Conservation (phyloP, 2,113 vertebrate genomes). For the Paracyprichromis sp. region DNA sequence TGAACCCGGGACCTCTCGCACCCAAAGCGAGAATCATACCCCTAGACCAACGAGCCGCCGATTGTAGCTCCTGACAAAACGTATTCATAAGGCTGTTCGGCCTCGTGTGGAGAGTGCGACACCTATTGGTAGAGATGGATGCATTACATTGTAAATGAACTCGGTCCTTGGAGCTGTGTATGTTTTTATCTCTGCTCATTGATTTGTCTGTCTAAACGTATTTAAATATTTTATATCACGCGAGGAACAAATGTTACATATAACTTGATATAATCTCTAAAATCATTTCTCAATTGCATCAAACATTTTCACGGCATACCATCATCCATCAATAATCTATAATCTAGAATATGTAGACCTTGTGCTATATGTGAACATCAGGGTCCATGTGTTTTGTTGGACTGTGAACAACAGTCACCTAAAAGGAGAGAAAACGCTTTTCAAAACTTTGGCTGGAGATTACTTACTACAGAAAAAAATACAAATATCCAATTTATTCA, state of each 20-base stretch:
- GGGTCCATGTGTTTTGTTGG: not conserved
- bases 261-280: not conserved
- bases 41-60: slow-evolving; percentile 6
- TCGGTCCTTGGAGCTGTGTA: not conserved
- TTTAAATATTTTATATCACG: not conserved
- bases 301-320: not conserved
- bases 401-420: not conserved
- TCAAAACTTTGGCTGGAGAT: not conserved
- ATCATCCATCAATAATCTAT: not conserved
- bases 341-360: not conserved
- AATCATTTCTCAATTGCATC: not conserved
- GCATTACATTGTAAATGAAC: not conserved
- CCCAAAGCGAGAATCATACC: slow-evolving; percentile 73
- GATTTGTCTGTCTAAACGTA: not conserved
- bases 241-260: not conserved
- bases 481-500: not conserved
- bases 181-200: not conserved
- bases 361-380: not conserved
- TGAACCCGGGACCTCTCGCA: slow-evolving; percentile 70
- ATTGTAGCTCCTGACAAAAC: accelerated
- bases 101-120: accelerated
- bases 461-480: not conserved
- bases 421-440: not conserved
- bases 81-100: not conserved
- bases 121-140: not conserved